These are phyloP conservation scores for Blastobasis lacticolella DNA, from an alignment of 2,888 invertebrate species.

Conservation along the genomic window DNA sequence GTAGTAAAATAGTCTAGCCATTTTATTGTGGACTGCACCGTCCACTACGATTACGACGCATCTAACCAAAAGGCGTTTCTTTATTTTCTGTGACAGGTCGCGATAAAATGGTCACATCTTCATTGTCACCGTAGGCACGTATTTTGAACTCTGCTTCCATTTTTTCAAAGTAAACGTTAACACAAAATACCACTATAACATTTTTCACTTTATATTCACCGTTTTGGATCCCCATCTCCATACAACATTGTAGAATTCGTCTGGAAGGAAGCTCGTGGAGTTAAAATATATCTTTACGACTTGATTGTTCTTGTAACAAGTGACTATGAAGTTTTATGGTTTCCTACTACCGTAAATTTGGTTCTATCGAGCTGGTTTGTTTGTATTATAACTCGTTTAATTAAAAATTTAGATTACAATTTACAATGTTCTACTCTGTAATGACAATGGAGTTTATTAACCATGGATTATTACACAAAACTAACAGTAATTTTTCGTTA, in stretches of 20 bases:
- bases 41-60: background rate
- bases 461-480: too few species aligned
- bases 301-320: slow-evolving; percentile 10
- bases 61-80: background rate
- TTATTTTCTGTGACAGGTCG: slow-evolving; percentile 19
- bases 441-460: too few species aligned
- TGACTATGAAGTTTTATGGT: slow-evolving; percentile 10
- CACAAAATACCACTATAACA: slow-evolving; percentile 15
- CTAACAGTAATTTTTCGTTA: too few species aligned
- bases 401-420: too few species aligned
- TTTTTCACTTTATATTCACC: slow-evolving; percentile 25
- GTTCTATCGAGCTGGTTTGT: too few species aligned
- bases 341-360: slow-evolving; percentile 11
- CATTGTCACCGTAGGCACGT: slow-evolving; percentile 55
- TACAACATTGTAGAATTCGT: slow-evolving; percentile 12
- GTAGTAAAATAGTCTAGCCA: slow-evolving; percentile 8
- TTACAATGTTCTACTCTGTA: too few species aligned
- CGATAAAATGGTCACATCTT: slow-evolving; percentile 25
- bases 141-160: slow-evolving; percentile 54
- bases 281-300: slow-evolving; percentile 10
- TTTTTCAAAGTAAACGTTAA: slow-evolving; percentile 30
- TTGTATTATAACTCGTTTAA: too few species aligned
- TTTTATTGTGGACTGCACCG: background rate
- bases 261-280: slow-evolving; percentile 4
- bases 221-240: slow-evolving; percentile 21